Evolutionary conservation across 2,113 vertebrate genomes (phyloP).

Genomic region (Chaenogobius annularis): DNA sequence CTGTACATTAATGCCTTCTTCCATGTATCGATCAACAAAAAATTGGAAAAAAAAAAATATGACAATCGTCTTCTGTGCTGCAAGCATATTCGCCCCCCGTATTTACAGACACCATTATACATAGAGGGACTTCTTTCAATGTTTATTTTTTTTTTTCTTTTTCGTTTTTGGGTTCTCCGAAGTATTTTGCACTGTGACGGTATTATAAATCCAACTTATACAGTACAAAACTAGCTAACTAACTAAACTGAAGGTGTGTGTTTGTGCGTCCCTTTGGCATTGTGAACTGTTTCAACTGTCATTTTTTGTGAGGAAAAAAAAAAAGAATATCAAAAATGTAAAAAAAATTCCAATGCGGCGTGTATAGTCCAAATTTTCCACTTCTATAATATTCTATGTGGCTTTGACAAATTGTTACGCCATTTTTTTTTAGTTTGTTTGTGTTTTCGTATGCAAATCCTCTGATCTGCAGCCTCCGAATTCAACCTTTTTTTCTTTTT

Average conservation of each 20-base stretch:
- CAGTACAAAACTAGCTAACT: constrained; percentile 81
- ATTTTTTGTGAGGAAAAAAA: constrained; percentile 75
- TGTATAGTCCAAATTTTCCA: constrained; percentile 70
- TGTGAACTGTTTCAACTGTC: constrained; percentile 80
- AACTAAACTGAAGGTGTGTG: constrained; percentile 80
- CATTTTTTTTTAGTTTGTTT: constrained; percentile 42
- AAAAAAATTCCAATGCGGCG: constrained; percentile 62
- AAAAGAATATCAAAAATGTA: constrained; percentile 30
- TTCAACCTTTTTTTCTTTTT: constrained; percentile 26
- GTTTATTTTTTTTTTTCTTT: constrained; percentile 46
- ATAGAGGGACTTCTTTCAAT: constrained; percentile 68
- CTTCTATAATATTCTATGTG: constrained; percentile 65
- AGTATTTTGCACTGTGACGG: constrained; percentile 86
- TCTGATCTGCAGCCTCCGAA: constrained; percentile 43
- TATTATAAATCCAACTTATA: constrained; percentile 80
- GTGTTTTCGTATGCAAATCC: constrained; percentile 60
- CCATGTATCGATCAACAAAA: constrained; percentile 73
- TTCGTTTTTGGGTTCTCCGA: constrained; percentile 62
- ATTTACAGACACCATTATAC: constrained; percentile 72
- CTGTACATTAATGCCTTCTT: constrained; percentile 83
- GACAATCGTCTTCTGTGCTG: constrained; percentile 84
- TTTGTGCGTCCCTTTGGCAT: constrained; percentile 82
- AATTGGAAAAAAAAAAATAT: constrained; percentile 70
- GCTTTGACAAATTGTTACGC: constrained; percentile 60
- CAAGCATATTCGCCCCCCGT: constrained; percentile 75